Evolutionary conservation across 2,888 invertebrate species (phyloP), one percentile per base, ranked within the genome.

Genomic region (Drosophila fungiperda): DNA sequence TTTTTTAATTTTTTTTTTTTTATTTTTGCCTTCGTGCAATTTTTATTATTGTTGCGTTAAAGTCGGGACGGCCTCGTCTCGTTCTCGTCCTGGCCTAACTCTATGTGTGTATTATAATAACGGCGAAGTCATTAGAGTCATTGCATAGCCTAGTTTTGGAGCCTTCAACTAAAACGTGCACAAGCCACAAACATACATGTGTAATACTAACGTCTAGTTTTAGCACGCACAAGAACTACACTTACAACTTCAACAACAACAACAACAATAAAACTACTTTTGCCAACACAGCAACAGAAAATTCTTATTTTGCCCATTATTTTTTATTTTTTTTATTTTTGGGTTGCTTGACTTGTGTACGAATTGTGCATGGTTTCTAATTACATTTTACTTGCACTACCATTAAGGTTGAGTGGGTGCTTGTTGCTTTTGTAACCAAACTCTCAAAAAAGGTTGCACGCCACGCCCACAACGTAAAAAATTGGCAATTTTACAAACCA

Each of bases 121-220:
- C 85, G 90, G 80, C 87, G 79, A 81, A 83, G 83, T 84, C 86
- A 84, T 87, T 88, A 87, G 85, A 79, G 76, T 72, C 87, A 80
- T 72, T 82, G 85, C 80, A 87, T 88, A 87, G 89, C 89, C 83
- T 83, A 88, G 78, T 78, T 86, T 80, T 66, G 73, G 83, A 71
- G 61, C 52, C 58, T 35, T 32, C 50, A 57, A 32, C 64, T 63
- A 60, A 78, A 65, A 76, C 69, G 53, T 55, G 68, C 68, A 68
- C 73, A 72, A 55, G 57, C 53, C 48, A 69, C 50, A 68, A 58
- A 73, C 66, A 57, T 29, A 68, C 45, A 69, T 63, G 71, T 66
- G n/a, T 38, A 82, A 78, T 66, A 70, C 74, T 71, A 87, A 79
- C 78, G 73, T 80, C 75, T 84, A 76, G 82, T 68, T 84, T 81